Conservation (phyloP, 2,113 vertebrate species). For the Colossoma macropomum region DNA sequence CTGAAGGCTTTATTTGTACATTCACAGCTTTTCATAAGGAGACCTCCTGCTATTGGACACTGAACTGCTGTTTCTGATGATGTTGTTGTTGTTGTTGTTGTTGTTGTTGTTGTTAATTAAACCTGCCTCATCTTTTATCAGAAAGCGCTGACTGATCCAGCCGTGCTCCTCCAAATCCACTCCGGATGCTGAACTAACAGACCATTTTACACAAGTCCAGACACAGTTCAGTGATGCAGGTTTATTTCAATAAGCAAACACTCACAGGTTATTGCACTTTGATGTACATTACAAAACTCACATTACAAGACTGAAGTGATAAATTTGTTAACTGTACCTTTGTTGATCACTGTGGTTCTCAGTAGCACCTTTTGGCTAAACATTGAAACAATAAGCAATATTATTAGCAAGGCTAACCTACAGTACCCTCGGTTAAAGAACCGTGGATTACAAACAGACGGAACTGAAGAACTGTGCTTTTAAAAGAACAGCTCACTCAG, state of each 20-base stretch:
- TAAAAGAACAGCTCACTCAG: too few species aligned
- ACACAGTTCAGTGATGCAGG: not conserved
- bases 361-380: constrained; percentile 54
- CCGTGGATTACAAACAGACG: constrained; percentile 36
- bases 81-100: too few species aligned
- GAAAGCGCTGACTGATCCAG: not conserved
- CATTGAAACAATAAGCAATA: constrained; percentile 48
- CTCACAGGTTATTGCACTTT: constrained; percentile 47
- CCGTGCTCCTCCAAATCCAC: too few species aligned
- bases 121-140: not conserved
- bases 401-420: constrained; percentile 32
- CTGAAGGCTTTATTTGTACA: too few species aligned
- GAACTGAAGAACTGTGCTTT: not conserved
- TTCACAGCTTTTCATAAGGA: too few species aligned
- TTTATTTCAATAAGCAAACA: constrained; percentile 57
- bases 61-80: too few species aligned
- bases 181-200: too few species aligned
- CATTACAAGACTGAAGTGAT: constrained; percentile 48
- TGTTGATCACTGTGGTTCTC: constrained; percentile 56
- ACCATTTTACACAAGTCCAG: too few species aligned
- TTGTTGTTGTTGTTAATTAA: not conserved
- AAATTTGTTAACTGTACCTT: constrained; percentile 38
- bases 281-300: constrained; percentile 66
- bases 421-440: constrained; percentile 22
- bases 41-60: not conserved